Conservation (phyloP, 2,797 vertebrate species). For the Leptoclinus maculatus region DNA sequence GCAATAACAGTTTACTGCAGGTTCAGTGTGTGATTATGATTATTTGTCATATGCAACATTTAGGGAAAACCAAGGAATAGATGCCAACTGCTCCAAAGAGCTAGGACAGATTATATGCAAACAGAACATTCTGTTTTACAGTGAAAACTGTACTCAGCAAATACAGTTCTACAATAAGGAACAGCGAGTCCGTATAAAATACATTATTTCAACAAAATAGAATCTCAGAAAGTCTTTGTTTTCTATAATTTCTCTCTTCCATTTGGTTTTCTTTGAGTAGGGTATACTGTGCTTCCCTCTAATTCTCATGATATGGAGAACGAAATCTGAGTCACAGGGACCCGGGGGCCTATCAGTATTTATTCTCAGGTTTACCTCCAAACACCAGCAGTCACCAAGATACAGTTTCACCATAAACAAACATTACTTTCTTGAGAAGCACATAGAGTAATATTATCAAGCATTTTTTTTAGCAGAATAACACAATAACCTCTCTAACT, state of each 20-base stretch:
- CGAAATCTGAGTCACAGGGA: not conserved
- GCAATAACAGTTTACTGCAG: constrained; percentile 1
- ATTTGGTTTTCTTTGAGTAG: not conserved
- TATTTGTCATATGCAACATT: constrained; percentile 7
- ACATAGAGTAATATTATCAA: constrained; percentile 8
- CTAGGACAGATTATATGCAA: not conserved
- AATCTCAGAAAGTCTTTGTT: not conserved
- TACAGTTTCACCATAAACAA: not conserved
- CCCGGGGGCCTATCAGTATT: not conserved
- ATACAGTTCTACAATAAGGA: not conserved
- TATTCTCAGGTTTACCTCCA: constrained; percentile 4
- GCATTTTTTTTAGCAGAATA: not conserved
- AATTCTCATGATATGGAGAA: not conserved
- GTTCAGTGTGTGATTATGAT: not conserved
- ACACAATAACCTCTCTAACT: not conserved
- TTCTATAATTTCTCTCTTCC: not conserved
- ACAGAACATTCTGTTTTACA: not conserved
- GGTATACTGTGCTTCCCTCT: not conserved
- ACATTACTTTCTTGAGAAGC: not conserved
- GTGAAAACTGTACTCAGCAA: not conserved
- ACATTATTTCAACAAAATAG: not conserved
- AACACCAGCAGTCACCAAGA: not conserved
- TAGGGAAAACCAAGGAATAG: not conserved
- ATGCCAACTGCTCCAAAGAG: not conserved
- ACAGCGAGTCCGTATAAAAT: not conserved